Percentiles rank a stretch among this genome's conserved stretches.
phyloP scores from a whole-genome alignment of 2,797 vertebrate genomes.

The Melopsittacus undulatus region DNA sequence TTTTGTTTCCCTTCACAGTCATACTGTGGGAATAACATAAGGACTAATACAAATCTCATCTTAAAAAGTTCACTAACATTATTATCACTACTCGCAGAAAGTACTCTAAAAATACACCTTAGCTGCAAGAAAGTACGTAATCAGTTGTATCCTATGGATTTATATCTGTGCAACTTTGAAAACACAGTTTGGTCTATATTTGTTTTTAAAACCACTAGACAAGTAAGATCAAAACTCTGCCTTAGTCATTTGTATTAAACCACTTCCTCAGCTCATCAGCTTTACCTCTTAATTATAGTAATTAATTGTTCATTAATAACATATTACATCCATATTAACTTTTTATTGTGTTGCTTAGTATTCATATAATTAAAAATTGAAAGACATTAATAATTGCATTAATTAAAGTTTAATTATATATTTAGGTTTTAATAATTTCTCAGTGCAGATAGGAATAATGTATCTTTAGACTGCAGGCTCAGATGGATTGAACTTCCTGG shows the following conservation, averaged over 20 bases:
- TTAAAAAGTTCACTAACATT: background rate
- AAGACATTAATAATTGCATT: background rate
- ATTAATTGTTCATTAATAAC: constrained; percentile 52
- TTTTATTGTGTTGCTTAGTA: constrained; percentile 9
- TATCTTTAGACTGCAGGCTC: background rate
- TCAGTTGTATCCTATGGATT: background rate
- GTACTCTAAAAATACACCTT: background rate
- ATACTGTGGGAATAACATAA: background rate
- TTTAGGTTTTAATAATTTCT: background rate
- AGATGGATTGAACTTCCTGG: background rate
- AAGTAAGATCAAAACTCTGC: background rate
- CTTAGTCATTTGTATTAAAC: background rate
- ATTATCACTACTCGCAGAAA: background rate
- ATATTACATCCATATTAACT: background rate
- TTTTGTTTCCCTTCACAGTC: background rate
- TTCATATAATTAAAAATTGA: background rate
- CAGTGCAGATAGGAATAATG: background rate
- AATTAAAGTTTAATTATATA: background rate
- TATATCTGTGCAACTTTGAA: background rate
- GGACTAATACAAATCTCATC: background rate
- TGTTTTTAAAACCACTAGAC: background rate
- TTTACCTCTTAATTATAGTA: background rate
- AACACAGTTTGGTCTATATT: background rate
- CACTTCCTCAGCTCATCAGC: background rate
- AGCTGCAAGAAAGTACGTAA: background rate